Base-by-base conservation (phyloP, 2,888 invertebrate genomes). In the Cephus spinipes region DNA sequence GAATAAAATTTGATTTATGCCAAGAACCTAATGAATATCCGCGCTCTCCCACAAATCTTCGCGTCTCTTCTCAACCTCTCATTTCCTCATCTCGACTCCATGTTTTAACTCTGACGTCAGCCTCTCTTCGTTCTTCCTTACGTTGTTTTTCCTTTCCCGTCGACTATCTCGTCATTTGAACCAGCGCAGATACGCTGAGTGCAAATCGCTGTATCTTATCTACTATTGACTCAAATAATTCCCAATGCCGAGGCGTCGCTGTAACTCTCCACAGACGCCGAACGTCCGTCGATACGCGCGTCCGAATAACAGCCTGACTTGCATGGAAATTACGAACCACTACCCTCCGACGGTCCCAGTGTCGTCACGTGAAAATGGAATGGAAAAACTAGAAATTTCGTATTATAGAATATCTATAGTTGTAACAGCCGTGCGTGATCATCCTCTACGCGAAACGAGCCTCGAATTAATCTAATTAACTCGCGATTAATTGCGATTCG, bases 161-260 rank as follows among this genome's bases (percentile, higher is more conserved):
- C 73, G 31, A 11, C 34, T 31, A 32, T 12, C 78, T 73, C 12
- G 76, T 79, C 81, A 73, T 76, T 79, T 81, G 81, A 79, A 73
- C 77, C 69, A 75, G 77, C 77, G 77, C 76, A 80, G 79, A 84
- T 81, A 79, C 78, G 79, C 73, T 77, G 80, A 80, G 76, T 77
- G 73, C 75, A 77, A 79, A 77, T 77, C 78, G 80, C 76, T 75
- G 76, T 75, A 78, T 79, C 80, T 81, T 81, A 76, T 84, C 81
- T 85, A 77, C 85, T 80, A 83, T 85, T 82, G 82, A 85, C 85
- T 85, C 85, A 86, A 85, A 86, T 85, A 86, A 85, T 83, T 85
- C 78, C 76, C 32, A 79, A 75, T 74, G 69, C 11, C 12, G 12
- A 6, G 23, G 23, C 55, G 23, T 55, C 55, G 23, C 55, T 9